Conservation (phyloP, 37 sponge, comb jelly and placozoan genomes). For the Eunapius fragilis region DNA sequence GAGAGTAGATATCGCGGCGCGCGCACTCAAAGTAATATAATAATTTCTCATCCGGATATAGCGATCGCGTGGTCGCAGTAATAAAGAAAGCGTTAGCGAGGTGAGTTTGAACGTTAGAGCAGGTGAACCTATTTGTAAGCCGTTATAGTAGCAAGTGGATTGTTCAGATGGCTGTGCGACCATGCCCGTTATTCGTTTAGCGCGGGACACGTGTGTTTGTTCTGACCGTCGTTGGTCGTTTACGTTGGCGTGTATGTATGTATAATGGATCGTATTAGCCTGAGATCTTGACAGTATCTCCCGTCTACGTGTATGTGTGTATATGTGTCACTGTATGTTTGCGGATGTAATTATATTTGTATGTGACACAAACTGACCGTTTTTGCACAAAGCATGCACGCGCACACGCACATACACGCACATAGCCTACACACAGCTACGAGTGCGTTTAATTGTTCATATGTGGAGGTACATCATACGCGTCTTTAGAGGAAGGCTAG, state of each 20-base stretch:
- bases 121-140: not conserved
- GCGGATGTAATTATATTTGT: not conserved
- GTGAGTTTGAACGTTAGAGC: not conserved
- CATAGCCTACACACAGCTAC: no score
- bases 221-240: not conserved
- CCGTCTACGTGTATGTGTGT: not conserved
- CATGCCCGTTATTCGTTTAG: not conserved
- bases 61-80: conserved; percentile 1
- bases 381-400: no score
- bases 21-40: not conserved
- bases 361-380: not conserved
- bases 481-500: no score
- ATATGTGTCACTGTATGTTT: no score
- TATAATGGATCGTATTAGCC: not conserved
- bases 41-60: not conserved
- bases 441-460: no score
- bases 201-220: not conserved
- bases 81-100: not conserved
- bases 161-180: not conserved
- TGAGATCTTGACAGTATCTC: not conserved
- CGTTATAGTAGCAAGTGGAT: not conserved
- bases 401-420: no score
- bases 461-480: no score
- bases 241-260: no score
- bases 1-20: not conserved